Evolutionary conservation across 2,888 invertebrate genomes (phyloP).

Genomic region (Rhagonycha fulva): DNA sequence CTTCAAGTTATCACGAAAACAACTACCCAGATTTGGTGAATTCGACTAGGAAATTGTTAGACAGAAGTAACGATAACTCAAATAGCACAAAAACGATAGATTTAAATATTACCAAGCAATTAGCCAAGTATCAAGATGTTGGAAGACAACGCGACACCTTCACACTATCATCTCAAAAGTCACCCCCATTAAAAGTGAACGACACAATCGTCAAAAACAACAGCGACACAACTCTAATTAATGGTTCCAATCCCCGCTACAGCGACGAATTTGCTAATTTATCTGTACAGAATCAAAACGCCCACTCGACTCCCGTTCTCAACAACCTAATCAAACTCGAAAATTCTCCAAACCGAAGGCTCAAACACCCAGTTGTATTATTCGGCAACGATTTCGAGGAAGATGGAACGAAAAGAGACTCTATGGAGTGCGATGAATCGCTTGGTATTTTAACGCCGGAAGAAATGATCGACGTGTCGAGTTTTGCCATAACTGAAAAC

Average conservation of each 20-base stretch:
- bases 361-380: not conserved
- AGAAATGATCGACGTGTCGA: conserved; percentile 75
- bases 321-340: conserved; percentile 11
- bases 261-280: not conserved
- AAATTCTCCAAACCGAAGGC: conserved; percentile 18
- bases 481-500: conserved; percentile 62
- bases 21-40: conserved; percentile 20
- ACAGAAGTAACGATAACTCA: not conserved
- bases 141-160: not conserved
- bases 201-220: not conserved
- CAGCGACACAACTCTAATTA: not conserved
- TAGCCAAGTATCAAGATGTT: not conserved
- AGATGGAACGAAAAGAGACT: conserved; percentile 68
- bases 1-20: conserved; percentile 15
- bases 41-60: conserved; percentile 8
- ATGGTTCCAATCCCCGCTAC: not conserved
- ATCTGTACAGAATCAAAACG: not conserved
- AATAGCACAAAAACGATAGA: not conserved
- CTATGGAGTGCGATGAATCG: conserved; percentile 80
- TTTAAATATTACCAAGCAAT: not conserved
- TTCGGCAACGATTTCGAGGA: conserved; percentile 35
- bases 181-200: not conserved
- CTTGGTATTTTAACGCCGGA: conserved; percentile 87
- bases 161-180: not conserved
- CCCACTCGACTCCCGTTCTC: not conserved